phyloP scores from a whole-genome alignment of 2,888 invertebrate genomes.

The Drosophila mimetica region DNA sequence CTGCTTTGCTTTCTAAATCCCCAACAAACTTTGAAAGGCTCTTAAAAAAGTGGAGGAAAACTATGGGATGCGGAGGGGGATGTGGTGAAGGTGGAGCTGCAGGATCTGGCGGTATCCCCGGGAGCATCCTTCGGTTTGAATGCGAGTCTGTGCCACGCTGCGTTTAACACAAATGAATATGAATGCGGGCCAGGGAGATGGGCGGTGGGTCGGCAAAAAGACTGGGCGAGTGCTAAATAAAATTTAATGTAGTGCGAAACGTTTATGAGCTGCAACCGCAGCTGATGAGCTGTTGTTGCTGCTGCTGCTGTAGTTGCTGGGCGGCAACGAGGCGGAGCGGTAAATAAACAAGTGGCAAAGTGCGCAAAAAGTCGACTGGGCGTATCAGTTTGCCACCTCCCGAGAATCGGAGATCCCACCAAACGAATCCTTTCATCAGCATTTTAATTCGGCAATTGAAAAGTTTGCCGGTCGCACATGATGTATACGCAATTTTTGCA shows the following conservation, averaged over 20 bases:
- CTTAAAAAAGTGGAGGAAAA: conserved; percentile 45
- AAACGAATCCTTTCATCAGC: conserved; percentile 12
- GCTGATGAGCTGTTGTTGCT: conserved; percentile 51
- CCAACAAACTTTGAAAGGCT: conserved; percentile 52
- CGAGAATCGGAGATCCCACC: background rate
- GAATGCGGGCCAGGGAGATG: conserved; percentile 60
- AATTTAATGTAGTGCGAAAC: conserved; percentile 80
- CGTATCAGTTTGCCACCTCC: conserved; percentile 18
- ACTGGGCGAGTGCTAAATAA: conserved; percentile 67
- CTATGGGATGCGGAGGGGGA: background rate
- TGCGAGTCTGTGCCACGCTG: conserved; percentile 56
- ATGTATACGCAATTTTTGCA: conserved; percentile 50
- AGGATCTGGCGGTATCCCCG: conserved; percentile 6
- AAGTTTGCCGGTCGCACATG: conserved; percentile 53
- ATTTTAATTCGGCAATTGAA: conserved; percentile 65
- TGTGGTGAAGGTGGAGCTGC: background rate
- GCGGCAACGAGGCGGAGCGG: conserved; percentile 68
- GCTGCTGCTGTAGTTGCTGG: conserved; percentile 4
- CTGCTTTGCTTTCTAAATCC: conserved; percentile 51
- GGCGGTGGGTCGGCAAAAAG: conserved; percentile 1
- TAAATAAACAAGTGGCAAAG: conserved; percentile 77
- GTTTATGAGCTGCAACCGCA: conserved; percentile 79
- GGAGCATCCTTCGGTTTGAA: conserved; percentile 14
- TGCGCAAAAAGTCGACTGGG: conserved; percentile 61
- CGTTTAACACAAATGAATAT: conserved; percentile 79